Conservation (phyloP, 2,888 invertebrate species). For the Ectobius pallidus region DNA sequence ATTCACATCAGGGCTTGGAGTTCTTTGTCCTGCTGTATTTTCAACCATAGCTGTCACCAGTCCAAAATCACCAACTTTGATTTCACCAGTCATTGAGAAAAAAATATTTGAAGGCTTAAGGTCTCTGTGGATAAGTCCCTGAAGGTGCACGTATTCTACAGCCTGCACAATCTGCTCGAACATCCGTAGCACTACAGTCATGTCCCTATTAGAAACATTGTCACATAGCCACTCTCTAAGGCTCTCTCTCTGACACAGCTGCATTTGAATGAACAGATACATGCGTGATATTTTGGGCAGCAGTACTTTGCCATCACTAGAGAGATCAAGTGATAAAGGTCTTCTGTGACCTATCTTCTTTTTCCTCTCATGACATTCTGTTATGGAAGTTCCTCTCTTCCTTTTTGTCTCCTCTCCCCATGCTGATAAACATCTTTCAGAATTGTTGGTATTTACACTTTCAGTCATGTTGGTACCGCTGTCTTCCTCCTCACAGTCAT, state of each 20-base stretch:
- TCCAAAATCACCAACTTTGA: slow-evolving; percentile 98
- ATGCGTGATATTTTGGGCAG: slow-evolving; percentile 56
- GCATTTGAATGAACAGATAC: slow-evolving; percentile 97
- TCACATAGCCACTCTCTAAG: slow-evolving; percentile 87
- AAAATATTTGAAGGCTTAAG: slow-evolving; percentile 95
- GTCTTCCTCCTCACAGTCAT: neutral
- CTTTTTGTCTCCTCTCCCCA: neutral
- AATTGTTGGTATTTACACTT: neutral
- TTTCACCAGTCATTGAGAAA: slow-evolving; percentile 86
- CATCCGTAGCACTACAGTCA: slow-evolving; percentile 64
- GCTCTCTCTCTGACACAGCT: slow-evolving; percentile 87
- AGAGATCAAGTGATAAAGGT: slow-evolving; percentile 53
- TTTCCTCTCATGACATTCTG: neutral
- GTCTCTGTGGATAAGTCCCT: slow-evolving; percentile 94
- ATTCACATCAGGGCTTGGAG: slow-evolving; percentile 37
- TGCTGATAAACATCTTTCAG: slow-evolving; percentile 7
- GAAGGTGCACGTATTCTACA: slow-evolving; percentile 93
- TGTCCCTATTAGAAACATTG: slow-evolving; percentile 55
- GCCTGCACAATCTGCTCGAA: slow-evolving; percentile 93
- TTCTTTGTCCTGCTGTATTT: slow-evolving; percentile 49
- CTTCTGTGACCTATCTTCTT: slow-evolving; percentile 43
- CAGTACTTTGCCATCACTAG: slow-evolving; percentile 45
- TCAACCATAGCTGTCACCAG: slow-evolving; percentile 89
- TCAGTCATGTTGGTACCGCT: neutral
- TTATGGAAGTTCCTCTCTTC: neutral